Base-by-base conservation (phyloP, 2,797 vertebrate species). In the Pyrocephalus nanus region DNA sequence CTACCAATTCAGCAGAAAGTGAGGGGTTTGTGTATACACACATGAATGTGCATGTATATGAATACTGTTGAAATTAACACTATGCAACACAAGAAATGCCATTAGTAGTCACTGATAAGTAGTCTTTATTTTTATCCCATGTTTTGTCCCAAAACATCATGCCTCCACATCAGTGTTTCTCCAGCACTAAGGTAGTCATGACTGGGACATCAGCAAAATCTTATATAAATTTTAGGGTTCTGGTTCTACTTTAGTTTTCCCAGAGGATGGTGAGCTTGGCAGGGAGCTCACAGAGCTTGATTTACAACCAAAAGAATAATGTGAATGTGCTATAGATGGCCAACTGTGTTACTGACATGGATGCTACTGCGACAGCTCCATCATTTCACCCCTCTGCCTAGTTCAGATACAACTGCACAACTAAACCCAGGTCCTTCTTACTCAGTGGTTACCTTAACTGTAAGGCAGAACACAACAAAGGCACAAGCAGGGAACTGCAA, bases 381-480 rank as follows among this genome's bases (percentile, higher is more conserved):
- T 40, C 66, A 73, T 70, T 73, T 60, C 51, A 70, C 15, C 36
- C 29, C 26, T 42, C 2, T 4, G 9, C n/a, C 65, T 29, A 40
- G 23, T 38, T 91, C 72, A 94, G 42, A 67, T 21, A 67, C 36
- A 66, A 29, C 42, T 45, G 48, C 42, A 60, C 32, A 79, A 45
- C 34, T 48, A 80, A 87, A 75, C 60, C 1, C 11, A 54, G 23
- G 15, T 60, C 53, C 45, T 71, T 91, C 21, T 50, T 45, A 38
- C 32, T 47, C 65, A 45, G 2, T 58, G 42, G 42, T 57, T 87
- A 60, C 43, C 15, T 51, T 64, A 93, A 85, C 42, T 54, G 47
- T 62, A 61, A 89, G 22, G 8, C 69, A 96, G 53, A 83, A 76
- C 58, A 42, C 78, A 86, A 80, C 50, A 61, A 65, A 92, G 13